Evolutionary conservation across 2,888 invertebrate genomes (phyloP), one percentile per base, ranked within the genome.

Genomic region (Argynnis bischoffii): DNA sequence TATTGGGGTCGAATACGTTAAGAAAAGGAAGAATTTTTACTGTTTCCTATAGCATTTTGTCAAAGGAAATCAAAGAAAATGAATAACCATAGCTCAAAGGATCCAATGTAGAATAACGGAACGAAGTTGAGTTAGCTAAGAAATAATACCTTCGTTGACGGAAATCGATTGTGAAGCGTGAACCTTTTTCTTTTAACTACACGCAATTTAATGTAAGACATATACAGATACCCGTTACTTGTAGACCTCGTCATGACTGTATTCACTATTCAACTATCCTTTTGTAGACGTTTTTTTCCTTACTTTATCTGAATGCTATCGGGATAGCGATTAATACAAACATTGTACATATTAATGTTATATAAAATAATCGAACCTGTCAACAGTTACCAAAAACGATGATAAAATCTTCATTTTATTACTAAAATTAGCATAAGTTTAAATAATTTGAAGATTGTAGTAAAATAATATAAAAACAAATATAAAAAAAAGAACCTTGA

Each of bases 21-120:
- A 67, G 67, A 63, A 70, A 70, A 55, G 67, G 66, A 70, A 70
- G 64, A 66, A 68, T 53, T 64, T 69, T 67, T 64, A 67, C 65
- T 70, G 69, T 68, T 72, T 72, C 67, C 70, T 70, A 66, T 67
- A 53, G 67, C 63, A 65, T 67, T 67, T 70, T 67, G 72, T 64
- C 60, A 68, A 67, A 67, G 72, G 67, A 72, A 72, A 72, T 70
- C 65, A 70, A 63, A 66, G 65, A 67, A 67, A 65, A 69, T 66
- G 65, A 67, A 66, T 72, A 72, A 66, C 69, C 63, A 63, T 63
- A 63, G 64, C 61, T 65, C 67, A 66, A 69, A 64, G 71, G 67
- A 63, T 69, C 67, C 63, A 54, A 48, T 65, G 63, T 61, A 54
- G 69, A 69, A 66, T 67, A 70, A 57, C 63, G 67, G 59, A 64